Percentiles rank a stretch among this genome's conserved stretches.
These are phyloP conservation scores for Prionailurus bengalensis DNA, from an alignment of 2,113 vertebrate species.

Conservation along the genomic window DNA sequence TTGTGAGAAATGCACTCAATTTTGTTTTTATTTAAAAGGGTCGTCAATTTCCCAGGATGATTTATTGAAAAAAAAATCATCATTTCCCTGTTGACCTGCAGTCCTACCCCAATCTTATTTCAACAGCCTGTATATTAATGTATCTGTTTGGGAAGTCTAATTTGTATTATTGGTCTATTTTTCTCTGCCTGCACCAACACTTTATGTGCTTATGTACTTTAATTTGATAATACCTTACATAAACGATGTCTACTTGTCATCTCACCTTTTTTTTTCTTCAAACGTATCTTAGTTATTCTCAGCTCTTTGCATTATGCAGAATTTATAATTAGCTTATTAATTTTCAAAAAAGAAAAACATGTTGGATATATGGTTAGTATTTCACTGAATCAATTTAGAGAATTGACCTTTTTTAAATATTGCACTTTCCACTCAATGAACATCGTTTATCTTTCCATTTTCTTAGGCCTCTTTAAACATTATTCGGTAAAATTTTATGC, in stretches of 20 bases:
- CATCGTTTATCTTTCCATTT: not conserved
- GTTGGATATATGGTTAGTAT: not conserved
- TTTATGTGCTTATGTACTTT: not conserved
- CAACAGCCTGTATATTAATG: not conserved
- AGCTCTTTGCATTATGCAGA: not conserved
- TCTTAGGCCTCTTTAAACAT: not conserved
- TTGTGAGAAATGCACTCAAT: not conserved
- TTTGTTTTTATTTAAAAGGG: not conserved
- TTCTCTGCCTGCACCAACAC: not conserved
- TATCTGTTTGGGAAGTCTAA: not conserved
- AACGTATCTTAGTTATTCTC: not conserved
- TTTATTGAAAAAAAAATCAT: not conserved
- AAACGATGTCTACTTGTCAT: not conserved
- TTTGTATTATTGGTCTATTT: not conserved
- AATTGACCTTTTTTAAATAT: not conserved
- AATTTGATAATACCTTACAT: not conserved
- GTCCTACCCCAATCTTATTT: not conserved
- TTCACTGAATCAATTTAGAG: not conserved
- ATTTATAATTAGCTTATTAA: not conserved
- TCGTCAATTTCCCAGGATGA: not conserved
- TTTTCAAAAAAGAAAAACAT: conserved; percentile 4
- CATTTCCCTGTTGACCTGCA: not conserved
- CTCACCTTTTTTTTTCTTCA: not conserved
- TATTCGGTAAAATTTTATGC: not conserved
- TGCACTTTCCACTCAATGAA: not conserved